Conservation (phyloP, 2,113 vertebrate genomes). For the Mastomys natalensis region DNA sequence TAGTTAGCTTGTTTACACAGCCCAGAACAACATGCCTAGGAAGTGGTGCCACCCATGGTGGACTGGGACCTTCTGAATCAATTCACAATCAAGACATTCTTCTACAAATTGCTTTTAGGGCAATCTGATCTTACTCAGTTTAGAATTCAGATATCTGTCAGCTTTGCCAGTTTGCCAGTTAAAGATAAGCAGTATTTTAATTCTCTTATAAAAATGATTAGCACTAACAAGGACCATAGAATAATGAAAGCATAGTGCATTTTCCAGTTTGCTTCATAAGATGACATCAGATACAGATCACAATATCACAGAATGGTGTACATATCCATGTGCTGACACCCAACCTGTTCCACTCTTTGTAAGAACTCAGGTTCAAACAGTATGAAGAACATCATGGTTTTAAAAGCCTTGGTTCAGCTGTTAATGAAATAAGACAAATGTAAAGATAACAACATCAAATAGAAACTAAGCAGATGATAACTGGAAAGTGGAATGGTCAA, state of each 20-base stretch:
- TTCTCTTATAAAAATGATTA: constrained; percentile 58
- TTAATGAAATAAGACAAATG: constrained; percentile 73
- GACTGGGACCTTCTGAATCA: background rate
- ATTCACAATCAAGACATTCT: background rate
- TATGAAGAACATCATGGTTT: constrained; percentile 43
- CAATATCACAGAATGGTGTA: background rate
- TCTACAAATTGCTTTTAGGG: background rate
- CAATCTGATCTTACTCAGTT: too few species aligned
- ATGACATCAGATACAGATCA: background rate
- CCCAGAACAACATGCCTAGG: background rate
- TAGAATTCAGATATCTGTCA: background rate
- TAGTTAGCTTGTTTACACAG: background rate
- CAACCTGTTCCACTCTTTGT: constrained; percentile 81
- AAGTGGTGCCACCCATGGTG: background rate
- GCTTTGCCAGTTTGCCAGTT: background rate
- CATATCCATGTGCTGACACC: constrained; percentile 70
- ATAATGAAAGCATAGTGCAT: background rate
- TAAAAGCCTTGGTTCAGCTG: constrained; percentile 73
- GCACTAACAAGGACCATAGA: constrained; percentile 60
- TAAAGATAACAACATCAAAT: constrained; percentile 79
- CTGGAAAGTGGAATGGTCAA: constrained; percentile 27
- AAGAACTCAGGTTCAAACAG: constrained; percentile 78
- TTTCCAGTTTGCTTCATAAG: constrained; percentile 39
- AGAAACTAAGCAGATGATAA: constrained; percentile 69
- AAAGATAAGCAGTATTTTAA: background rate